Base-by-base conservation (phyloP, 2,113 vertebrate genomes). In the Catharus bicknelli region DNA sequence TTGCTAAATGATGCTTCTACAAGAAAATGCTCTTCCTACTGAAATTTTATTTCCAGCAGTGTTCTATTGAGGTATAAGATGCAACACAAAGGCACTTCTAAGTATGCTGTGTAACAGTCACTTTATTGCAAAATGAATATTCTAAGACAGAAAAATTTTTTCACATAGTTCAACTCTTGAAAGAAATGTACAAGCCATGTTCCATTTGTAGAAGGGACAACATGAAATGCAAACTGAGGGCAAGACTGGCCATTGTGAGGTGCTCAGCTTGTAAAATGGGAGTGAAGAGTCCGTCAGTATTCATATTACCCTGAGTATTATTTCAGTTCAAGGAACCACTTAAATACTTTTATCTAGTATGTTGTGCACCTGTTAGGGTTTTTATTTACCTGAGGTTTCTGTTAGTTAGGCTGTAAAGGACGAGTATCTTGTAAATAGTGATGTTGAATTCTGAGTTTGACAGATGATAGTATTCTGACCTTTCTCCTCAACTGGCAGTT, bases 51-150 rank as follows among this genome's bases (percentile, higher is more conserved):
- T 93, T 66, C 30, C 55, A 68, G 5, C 1, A 59, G 17, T 3
- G 3, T n/a, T 83, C 38, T 70, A 1, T 3, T 47, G 32, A 88
- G 40, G 8, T 40, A 3, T 19, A 69, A 66, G 13, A 5, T 15
- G 4, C 6, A 79, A 86, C 18, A 86, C 13, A 88, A 74, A 51
- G 5, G 2, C 17, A 25, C 16, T 88, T 73, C 26, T 42, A 40
- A 64, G 48, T 34, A 45, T 42, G 11, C 34, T 40, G 10, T 68
- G 48, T 75, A 87, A 91, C 27, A 73, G 59, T 51, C 0, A 0
- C 69, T 96, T 96, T 94, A 96, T 94, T 96, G 92, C 17, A 93
- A 94, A 95, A 93, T 17, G 1, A 72, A 1, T 61, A 72, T 20
- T 3, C 6, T 32, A 70, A 66, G 8, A 43, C 16, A 90, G 48